Conservation (phyloP, 1,140 invertebrate genomes). For the Drosophila nigrodunni region DNA sequence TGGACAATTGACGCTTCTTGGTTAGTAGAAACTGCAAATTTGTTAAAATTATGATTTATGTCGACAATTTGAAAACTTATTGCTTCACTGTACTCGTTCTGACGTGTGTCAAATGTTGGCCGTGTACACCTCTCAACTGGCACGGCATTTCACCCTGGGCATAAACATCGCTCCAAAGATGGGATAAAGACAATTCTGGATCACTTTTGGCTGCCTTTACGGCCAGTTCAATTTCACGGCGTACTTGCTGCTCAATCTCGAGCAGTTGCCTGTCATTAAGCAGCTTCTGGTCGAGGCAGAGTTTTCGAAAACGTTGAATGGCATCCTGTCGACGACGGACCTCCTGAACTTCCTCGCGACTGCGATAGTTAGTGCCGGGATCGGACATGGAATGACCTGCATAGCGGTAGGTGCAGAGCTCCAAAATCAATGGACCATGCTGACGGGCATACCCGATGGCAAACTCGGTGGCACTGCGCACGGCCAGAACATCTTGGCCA, state of each 20-base stretch:
- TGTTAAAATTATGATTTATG: neutral
- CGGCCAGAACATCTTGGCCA: slow-evolving; percentile 96
- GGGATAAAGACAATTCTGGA: slow-evolving; percentile 91
- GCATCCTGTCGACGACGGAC: slow-evolving; percentile 94
- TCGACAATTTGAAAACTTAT: neutral
- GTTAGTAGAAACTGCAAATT: neutral
- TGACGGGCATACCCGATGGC: slow-evolving; percentile 90
- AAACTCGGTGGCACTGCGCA: slow-evolving; percentile 93
- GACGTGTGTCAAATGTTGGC: slow-evolving; percentile 44
- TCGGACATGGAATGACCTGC: slow-evolving; percentile 92
- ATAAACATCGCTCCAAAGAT: slow-evolving; percentile 95
- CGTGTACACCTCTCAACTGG: slow-evolving; percentile 47
- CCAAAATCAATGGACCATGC: slow-evolving; percentile 94
- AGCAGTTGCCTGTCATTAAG: slow-evolving; percentile 86
- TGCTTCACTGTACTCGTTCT: neutral
- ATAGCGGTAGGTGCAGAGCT: slow-evolving; percentile 92
- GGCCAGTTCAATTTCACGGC: slow-evolving; percentile 90
- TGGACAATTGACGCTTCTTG: neutral
- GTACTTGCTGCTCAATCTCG: slow-evolving; percentile 86
- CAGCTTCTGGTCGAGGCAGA: slow-evolving; percentile 86
- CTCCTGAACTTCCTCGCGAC: slow-evolving; percentile 95
- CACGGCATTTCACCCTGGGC: slow-evolving; percentile 63
- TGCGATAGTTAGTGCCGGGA: slow-evolving; percentile 91
- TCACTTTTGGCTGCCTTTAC: slow-evolving; percentile 89
- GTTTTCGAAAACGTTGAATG: slow-evolving; percentile 92